A percentile compares a stretch with the other conserved stretches of the same genome.
These are phyloP conservation scores for Drosophila carrolli DNA, from an alignment of 1,140 invertebrate species.

Conservation along the genomic window DNA sequence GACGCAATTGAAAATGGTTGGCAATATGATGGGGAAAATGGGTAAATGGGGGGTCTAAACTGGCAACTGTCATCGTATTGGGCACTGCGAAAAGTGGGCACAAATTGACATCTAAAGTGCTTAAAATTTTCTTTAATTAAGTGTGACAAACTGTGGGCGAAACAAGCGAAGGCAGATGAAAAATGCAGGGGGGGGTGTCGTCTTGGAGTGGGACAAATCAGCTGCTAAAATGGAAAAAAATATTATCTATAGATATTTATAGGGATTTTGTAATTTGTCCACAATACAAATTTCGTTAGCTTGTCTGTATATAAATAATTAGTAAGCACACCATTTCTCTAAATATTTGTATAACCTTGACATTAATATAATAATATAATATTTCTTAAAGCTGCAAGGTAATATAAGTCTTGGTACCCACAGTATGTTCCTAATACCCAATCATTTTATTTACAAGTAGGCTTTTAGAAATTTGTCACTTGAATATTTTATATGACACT, in stretches of 20 bases:
- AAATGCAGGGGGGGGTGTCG: background rate
- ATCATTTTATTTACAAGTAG: background rate
- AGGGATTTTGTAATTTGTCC: too few species aligned
- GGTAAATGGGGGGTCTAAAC: constrained; percentile 21
- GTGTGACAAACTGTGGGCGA: constrained; percentile 80
- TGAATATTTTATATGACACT: background rate
- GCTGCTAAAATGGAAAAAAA: too few species aligned
- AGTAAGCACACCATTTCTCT: too few species aligned
- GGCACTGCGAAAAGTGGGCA: constrained; percentile 65
- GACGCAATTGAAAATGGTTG: constrained; percentile 26
- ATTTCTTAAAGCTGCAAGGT: too few species aligned
- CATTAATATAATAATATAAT: too few species aligned
- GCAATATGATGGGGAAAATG: constrained; percentile 1
- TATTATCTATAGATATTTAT: too few species aligned
- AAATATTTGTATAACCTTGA: too few species aligned
- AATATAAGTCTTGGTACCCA: too few species aligned
- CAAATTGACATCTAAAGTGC: constrained; percentile 83
- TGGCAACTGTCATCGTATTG: constrained; percentile 72
- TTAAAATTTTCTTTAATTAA: constrained; percentile 84
- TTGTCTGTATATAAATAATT: too few species aligned
- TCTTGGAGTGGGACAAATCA: background rate
- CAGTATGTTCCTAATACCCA: too few species aligned
- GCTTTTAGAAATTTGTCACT: background rate
- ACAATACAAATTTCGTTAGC: too few species aligned
- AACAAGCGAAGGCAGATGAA: constrained; percentile 16